Percentiles rank a stretch among this genome's conserved stretches.
Evolutionary conservation across 1,140 invertebrate species (phyloP).

Genomic region (Heliconius hewitsoni): DNA sequence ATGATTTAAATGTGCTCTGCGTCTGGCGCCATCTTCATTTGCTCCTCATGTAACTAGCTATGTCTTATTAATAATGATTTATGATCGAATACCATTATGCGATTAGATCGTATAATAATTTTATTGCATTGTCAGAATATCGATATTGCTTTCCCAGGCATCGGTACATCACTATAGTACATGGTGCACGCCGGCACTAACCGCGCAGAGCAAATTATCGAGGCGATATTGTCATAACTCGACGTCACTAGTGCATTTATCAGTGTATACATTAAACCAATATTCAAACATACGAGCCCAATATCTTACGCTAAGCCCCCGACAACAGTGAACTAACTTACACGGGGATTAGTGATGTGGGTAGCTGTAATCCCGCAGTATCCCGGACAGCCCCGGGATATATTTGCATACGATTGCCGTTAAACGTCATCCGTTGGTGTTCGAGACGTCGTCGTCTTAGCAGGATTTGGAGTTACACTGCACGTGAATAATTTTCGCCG

Average conservation of each 20-base stretch:
- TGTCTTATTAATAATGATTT: constrained; percentile 48
- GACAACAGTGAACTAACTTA: constrained; percentile 60
- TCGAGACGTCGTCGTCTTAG: constrained; percentile 66
- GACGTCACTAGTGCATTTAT: constrained; percentile 44
- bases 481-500: constrained; percentile 58
- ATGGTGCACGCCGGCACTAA: constrained; percentile 28
- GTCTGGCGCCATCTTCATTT: constrained; percentile 44
- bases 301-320: constrained; percentile 69
- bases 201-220: constrained; percentile 41
- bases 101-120: constrained; percentile 16
- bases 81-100: constrained; percentile 38
- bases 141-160: constrained; percentile 23
- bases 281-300: constrained; percentile 53
- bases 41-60: constrained; percentile 47
- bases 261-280: constrained; percentile 51
- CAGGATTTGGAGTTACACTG: constrained; percentile 52
- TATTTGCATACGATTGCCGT: constrained; percentile 71
- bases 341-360: constrained; percentile 61
- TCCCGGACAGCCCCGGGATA: constrained; percentile 55
- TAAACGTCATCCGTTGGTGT: constrained; percentile 65
- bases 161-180: constrained; percentile 25
- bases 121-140: constrained; percentile 27
- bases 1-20: constrained; percentile 50
- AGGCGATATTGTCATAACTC: constrained; percentile 47
- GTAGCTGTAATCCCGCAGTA: constrained; percentile 57